Conservation (phyloP, 2,888 invertebrate species). For the Agrochola lota region DNA sequence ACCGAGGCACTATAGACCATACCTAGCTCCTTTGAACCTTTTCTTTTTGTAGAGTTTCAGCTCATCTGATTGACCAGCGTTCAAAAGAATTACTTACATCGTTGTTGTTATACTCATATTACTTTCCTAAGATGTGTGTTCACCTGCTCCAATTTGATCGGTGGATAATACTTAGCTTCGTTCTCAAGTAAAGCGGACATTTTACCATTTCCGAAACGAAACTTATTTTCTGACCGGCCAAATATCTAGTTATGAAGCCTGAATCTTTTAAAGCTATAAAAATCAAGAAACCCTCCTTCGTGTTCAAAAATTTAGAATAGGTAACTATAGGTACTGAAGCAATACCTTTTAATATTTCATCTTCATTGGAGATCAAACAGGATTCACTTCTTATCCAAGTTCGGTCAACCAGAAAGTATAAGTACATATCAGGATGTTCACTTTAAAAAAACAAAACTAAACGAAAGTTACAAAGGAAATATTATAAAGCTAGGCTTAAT, state of each 20-base stretch:
- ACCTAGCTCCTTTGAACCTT: neutral
- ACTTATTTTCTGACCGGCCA: neutral
- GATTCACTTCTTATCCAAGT: neutral
- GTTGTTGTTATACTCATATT: neutral
- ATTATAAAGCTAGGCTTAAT: neutral
- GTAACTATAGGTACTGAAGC: neutral
- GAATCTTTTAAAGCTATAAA: neutral
- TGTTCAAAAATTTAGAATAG: neutral
- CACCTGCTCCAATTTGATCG: too few relatives aligned
- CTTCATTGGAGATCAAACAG: too few relatives aligned
- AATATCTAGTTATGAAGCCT: neutral
- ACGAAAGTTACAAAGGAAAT: neutral
- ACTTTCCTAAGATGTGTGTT: too few relatives aligned
- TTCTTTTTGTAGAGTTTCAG: too few relatives aligned
- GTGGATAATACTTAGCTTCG: too few relatives aligned
- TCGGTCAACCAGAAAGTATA: neutral
- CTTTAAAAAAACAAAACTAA: neutral
- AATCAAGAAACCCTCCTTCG: neutral
- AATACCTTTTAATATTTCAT: neutral
- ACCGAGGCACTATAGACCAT: neutral
- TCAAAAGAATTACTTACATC: neutral
- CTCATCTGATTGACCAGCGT: neutral
- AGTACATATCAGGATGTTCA: neutral
- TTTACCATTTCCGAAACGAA: too few relatives aligned
- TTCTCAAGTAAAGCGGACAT: neutral